Evolutionary conservation across 2,113 vertebrate species (phyloP), one percentile per base, ranked within the genome.

Genomic region (Oxygymnocypris stewartii): DNA sequence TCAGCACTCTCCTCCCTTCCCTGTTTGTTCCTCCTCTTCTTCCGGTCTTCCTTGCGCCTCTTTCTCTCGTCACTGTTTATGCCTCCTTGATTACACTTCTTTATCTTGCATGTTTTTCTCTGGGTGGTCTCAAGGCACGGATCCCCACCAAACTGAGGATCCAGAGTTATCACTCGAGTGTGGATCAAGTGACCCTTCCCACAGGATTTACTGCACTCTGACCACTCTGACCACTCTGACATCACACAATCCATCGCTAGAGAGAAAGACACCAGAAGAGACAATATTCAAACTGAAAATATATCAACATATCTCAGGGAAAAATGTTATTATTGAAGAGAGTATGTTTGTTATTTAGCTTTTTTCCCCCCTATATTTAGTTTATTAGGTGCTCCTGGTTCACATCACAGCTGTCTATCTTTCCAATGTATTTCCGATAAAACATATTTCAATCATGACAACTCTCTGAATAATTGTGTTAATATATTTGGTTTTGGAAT

Each of bases 171-270:
- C 90, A 95, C 94, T 85, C 98, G 96, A 0, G 97, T 98, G 88
- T 97, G 95, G 91, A 98, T 98, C 89, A 96, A 94, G 80, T 99
- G 98, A 73, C 98, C 98, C 90, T 99, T 99, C 11, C 98, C 98
- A 18, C 98, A 99, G 0, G 98, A 99, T 88, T 98, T 99, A 79
- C 98, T 99, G 90, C 98, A 99, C 91, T 99, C 97, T 0, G 97
- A 98, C 98, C 98, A 99, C 71, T 98, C 96, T 0, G 96, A 96
- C 98, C 98, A 99, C 85, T 98, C 97, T 0, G 96, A 96, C 90
- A 99, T 94, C 88, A 96, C 90, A 75, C 98, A 99, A 93, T 98
- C 94, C 0, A 96, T 97, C 31, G 98, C 98, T 99, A 88, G 67
- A 79, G 81, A 79, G 28, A 86, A 35, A 13, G 42, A 73, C 76